Evolutionary conservation across 2,888 invertebrate genomes (phyloP).

Genomic region (Vanessa cardui): DNA sequence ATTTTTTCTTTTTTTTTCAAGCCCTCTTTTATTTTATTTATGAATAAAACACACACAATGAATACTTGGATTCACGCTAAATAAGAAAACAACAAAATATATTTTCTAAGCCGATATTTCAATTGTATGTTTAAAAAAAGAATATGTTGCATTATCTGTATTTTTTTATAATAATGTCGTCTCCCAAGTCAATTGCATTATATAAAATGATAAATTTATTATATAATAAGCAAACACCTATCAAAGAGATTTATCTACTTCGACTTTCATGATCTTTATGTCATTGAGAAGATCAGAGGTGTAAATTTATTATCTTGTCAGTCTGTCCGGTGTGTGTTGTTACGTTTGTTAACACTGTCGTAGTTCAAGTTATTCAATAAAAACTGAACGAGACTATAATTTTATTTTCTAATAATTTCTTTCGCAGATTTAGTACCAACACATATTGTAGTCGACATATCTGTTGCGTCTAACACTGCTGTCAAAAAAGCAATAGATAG

Average conservation of each 20-base stretch:
- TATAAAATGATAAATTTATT: not conserved
- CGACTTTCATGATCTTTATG: not conserved
- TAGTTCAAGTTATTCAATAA: not conserved
- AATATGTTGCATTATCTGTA: too few species aligned
- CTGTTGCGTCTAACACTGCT: not conserved
- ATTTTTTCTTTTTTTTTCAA: not conserved
- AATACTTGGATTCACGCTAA: too few species aligned
- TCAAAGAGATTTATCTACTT: not conserved
- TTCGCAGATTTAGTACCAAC: not conserved
- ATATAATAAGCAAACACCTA: not conserved
- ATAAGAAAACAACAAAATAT: too few species aligned
- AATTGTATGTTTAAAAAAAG: too few species aligned
- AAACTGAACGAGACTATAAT: not conserved
- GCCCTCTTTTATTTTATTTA: too few species aligned
- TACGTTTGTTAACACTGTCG: conserved; percentile 9
- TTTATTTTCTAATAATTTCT: conserved; percentile 4
- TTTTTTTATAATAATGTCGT: too few species aligned
- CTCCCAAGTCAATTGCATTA: not conserved
- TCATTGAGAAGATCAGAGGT: conserved; percentile 21
- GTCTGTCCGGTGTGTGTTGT: not conserved
- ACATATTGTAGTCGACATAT: not conserved
- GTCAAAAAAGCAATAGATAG: too few species aligned
- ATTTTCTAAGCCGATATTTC: too few species aligned
- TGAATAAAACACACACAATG: too few species aligned
- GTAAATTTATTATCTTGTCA: conserved; percentile 3